Evolutionary conservation across 2,888 invertebrate genomes (phyloP).

Genomic region (Leptarthrus brevirostris): DNA sequence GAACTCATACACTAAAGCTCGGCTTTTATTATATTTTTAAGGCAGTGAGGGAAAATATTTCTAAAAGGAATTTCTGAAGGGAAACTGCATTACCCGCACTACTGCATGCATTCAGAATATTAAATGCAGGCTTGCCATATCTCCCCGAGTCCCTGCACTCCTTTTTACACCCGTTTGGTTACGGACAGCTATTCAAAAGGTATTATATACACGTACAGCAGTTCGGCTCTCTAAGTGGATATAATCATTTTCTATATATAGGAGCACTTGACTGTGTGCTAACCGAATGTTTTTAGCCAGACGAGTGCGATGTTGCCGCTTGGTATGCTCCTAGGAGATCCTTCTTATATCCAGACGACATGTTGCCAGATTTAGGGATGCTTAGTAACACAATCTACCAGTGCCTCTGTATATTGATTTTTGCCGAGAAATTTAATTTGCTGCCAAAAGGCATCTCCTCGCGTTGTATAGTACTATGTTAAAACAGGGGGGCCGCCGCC

Average conservation of each 20-base stretch:
- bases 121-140: not conserved
- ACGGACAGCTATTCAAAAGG: not conserved
- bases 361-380: constrained; percentile 37
- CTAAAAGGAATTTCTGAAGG: constrained; percentile 17
- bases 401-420: constrained; percentile 28
- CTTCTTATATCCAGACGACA: constrained; percentile 27
- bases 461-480: no score
- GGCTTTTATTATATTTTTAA: no score
- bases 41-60: constrained; percentile 5
- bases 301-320: constrained; percentile 19
- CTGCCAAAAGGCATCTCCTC: not conserved
- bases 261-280: constrained; percentile 20
- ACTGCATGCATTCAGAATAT: not conserved
- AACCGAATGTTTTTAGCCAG: constrained; percentile 20
- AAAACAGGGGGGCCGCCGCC: no score
- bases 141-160: constrained; percentile 7
- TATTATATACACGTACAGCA: constrained; percentile 16
- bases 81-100: not conserved
- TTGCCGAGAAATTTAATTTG: constrained; percentile 6
- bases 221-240: not conserved
- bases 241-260: constrained; percentile 13
- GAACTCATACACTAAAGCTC: not conserved
- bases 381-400: constrained; percentile 9
- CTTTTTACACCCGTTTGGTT: constrained; percentile 17
- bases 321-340: constrained; percentile 10